A percentile compares a stretch with the other conserved stretches of the same genome.
phyloP scores from a whole-genome alignment of 2,888 invertebrate species.

The Nasonovia ribisnigri region DNA sequence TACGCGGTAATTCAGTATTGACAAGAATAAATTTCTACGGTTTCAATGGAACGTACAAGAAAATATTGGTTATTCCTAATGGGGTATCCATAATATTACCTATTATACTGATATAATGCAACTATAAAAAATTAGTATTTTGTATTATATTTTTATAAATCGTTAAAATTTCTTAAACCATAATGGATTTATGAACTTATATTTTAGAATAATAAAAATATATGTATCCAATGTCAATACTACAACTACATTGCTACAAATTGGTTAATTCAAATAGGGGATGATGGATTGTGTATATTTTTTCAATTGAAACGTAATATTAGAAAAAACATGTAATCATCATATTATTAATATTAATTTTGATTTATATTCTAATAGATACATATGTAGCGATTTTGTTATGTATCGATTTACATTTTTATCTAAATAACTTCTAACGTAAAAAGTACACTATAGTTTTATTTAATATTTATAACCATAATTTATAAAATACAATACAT shows the following conservation, averaged over 20 bases:
- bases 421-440: neutral
- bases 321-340: neutral
- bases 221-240: neutral
- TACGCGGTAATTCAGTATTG: neutral
- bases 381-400: neutral
- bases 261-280: neutral
- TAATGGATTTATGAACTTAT: neutral
- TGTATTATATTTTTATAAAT: neutral
- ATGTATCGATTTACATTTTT: neutral
- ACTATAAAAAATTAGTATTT: neutral
- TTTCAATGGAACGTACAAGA: neutral
- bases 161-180: neutral
- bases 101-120: neutral
- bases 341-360: neutral
- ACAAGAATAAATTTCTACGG: neutral
- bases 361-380: neutral
- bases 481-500: neutral
- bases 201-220: neutral
- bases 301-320: neutral
- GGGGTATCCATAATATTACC: neutral
- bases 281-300: neutral
- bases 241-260: neutral
- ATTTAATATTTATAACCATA: neutral
- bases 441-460: neutral
- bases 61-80: neutral